Conservation (phyloP, 1,140 invertebrate genomes). For the Neoseiulus cucumeris region DNA sequence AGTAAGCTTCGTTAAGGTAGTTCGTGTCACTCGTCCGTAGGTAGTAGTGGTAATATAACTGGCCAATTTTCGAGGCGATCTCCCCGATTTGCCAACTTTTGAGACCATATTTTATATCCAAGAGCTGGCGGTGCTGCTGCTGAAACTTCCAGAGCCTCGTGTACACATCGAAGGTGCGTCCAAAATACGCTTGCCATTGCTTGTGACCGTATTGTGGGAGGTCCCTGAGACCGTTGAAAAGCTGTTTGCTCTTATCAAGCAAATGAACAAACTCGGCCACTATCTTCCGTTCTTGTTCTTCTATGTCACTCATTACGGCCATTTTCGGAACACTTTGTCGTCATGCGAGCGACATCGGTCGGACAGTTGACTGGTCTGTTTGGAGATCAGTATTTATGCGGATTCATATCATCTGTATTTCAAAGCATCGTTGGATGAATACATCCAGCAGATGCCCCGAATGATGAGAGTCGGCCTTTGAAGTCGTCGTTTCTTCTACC, state of each 20-base stretch:
- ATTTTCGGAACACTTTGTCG: conserved; percentile 9
- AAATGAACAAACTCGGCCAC: conserved; percentile 90
- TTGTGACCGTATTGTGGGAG: conserved; percentile 90
- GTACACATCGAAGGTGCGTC: conserved; percentile 90
- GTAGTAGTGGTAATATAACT: conserved; percentile 83
- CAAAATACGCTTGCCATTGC: conserved; percentile 95
- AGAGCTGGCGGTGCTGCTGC: conserved; percentile 68
- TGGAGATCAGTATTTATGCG: too few relatives aligned
- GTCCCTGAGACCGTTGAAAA: conserved; percentile 88
- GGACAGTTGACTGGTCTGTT: too few relatives aligned
- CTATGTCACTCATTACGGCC: conserved; percentile 25
- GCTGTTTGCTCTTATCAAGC: conserved; percentile 87
- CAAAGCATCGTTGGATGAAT: too few relatives aligned
- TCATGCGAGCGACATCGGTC: too few relatives aligned
- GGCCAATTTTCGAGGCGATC: conserved; percentile 94
- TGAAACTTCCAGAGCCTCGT: conserved; percentile 97
- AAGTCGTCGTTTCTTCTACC: too few relatives aligned
- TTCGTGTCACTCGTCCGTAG: conserved; percentile 84
- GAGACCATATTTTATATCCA: conserved; percentile 82
- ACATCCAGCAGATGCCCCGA: too few relatives aligned
- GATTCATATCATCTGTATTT: too few relatives aligned
- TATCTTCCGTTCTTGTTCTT: conserved; percentile 62
- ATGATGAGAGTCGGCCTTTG: too few relatives aligned
- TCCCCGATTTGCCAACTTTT: conserved; percentile 97
- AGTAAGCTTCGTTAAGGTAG: conserved; percentile 83